A percentile compares a stretch with the other conserved stretches of the same genome.
These are phyloP conservation scores for Cercocebus atys DNA, from an alignment of 2,113 vertebrate species.

Conservation along the genomic window DNA sequence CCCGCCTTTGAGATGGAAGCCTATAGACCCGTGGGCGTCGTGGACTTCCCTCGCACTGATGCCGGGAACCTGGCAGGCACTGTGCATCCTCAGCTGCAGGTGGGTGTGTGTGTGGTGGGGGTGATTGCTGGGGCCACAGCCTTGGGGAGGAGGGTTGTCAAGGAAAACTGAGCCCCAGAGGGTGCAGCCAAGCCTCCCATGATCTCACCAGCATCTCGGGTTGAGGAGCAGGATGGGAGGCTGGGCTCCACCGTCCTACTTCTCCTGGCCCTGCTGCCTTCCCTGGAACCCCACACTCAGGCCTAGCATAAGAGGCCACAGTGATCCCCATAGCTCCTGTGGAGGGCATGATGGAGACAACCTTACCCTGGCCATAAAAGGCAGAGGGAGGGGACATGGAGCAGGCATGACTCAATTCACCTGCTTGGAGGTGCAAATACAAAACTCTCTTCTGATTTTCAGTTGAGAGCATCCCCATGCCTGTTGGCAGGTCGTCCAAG, in stretches of 20 bases:
- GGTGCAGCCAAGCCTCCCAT: neutral
- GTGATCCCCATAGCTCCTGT: neutral
- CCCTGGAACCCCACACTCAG: neutral
- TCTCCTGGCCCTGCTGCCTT: neutral
- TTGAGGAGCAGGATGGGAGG: neutral
- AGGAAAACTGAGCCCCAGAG: neutral
- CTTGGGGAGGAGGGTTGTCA: neutral
- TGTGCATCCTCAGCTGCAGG: slow-evolving; percentile 60
- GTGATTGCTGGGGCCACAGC: neutral
- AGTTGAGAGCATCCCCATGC: accelerated
- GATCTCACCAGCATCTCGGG: neutral
- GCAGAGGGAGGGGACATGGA: neutral
- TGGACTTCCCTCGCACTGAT: slow-evolving; percentile 82
- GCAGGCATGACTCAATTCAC: neutral
- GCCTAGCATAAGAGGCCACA: neutral
- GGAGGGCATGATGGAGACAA: too few relatives aligned
- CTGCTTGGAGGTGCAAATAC: neutral
- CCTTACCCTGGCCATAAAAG: neutral
- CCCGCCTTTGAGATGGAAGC: slow-evolving; percentile 83
- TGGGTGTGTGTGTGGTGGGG: accelerated
- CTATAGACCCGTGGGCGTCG: slow-evolving; percentile 10
- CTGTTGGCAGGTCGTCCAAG: neutral
- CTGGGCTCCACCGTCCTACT: neutral
- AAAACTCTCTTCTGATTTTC: neutral
- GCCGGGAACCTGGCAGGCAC: neutral